phyloP scores from a whole-genome alignment of 1,140 invertebrate species.

The Drosophila punjabiensis region DNA sequence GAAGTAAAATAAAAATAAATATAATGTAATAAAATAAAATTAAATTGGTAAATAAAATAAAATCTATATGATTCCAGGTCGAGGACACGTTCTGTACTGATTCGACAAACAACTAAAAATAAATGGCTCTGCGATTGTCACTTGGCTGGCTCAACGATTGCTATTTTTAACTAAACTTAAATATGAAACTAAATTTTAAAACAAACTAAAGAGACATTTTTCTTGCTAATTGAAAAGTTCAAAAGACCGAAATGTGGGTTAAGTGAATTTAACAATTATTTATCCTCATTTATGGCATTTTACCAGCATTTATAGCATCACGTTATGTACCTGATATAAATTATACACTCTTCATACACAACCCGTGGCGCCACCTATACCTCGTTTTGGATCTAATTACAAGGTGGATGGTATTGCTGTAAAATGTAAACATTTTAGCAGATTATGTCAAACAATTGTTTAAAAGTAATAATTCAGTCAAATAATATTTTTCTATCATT shows the following conservation, averaged over 20 bases:
- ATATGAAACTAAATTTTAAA: too few relatives aligned
- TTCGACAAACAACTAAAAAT: background rate
- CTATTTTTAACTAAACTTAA: too few relatives aligned
- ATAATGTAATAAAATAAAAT: too few relatives aligned
- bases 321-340: background rate
- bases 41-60: too few relatives aligned
- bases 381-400: background rate
- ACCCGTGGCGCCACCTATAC: background rate
- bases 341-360: background rate
- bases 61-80: constrained; percentile 8
- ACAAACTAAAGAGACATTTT: too few relatives aligned
- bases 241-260: background rate
- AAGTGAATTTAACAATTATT: background rate
- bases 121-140: background rate
- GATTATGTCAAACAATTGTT: too few relatives aligned
- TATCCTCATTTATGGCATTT: background rate
- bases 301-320: background rate
- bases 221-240: too few relatives aligned
- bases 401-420: too few relatives aligned
- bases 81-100: constrained; percentile 3
- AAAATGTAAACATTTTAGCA: too few relatives aligned
- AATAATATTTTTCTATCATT: too few relatives aligned
- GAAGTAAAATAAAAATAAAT: too few relatives aligned
- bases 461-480: too few relatives aligned
- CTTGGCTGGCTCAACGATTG: background rate